Evolutionary conservation across 2,113 vertebrate genomes (phyloP).

Genomic region (Acrocephalus arundinaceus): DNA sequence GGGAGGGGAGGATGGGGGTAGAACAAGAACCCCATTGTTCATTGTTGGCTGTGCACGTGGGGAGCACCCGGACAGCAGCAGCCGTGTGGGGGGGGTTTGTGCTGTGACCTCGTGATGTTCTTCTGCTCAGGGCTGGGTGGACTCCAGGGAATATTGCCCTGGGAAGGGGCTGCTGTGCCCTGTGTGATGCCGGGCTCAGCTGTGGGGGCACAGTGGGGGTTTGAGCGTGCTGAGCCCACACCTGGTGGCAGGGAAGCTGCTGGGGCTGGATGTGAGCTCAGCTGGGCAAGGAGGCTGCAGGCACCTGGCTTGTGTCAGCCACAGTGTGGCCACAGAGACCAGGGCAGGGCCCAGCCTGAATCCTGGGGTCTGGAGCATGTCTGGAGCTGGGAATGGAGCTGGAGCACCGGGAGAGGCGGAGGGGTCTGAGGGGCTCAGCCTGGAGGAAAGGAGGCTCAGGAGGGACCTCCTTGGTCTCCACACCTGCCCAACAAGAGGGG

Average conservation of each 20-base stretch:
- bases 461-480: rapidly evolving
- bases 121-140: neutral
- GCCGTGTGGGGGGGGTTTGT: rapidly evolving
- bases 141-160: neutral
- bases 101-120: neutral
- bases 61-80: neutral
- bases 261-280: neutral
- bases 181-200: rapidly evolving
- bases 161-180: neutral
- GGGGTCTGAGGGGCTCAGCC: neutral
- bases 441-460: neutral
- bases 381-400: neutral
- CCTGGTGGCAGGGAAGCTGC: neutral
- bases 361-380: neutral
- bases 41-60: neutral
- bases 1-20: neutral
- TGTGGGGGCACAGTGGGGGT: neutral
- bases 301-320: neutral
- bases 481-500: rapidly evolving
- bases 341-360: neutral
- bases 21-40: neutral
- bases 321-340: neutral
- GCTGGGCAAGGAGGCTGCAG: neutral
- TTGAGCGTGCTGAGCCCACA: neutral
- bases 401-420: neutral